Percentiles rank a stretch among this genome's conserved stretches.
phyloP scores from a whole-genome alignment of 2,113 vertebrate species.

The Cyphomyrus discorhynchus region DNA sequence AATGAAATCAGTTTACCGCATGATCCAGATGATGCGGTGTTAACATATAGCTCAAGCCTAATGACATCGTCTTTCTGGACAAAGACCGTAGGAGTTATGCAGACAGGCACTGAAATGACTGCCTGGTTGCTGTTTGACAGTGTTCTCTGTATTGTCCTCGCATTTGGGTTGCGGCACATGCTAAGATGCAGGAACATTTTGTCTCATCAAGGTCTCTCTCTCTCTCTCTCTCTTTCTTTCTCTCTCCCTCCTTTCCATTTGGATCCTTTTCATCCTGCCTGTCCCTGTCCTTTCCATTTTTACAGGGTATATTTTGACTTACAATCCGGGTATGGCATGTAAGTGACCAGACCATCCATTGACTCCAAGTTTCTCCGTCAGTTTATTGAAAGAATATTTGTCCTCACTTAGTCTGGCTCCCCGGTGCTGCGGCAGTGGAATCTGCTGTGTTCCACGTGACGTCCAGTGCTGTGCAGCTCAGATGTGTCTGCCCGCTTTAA shows the following conservation, averaged over 20 bases:
- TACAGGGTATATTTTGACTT: neutral
- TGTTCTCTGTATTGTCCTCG: neutral
- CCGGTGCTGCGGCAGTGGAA: neutral
- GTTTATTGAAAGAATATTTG: neutral
- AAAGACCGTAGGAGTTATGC: neutral
- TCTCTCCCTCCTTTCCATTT: neutral
- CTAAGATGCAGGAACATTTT: neutral
- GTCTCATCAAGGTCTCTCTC: neutral
- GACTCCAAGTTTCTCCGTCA: neutral
- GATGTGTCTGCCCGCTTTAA: neutral
- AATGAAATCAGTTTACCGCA: neutral
- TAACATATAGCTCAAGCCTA: neutral
- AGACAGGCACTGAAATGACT: neutral
- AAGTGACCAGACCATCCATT: neutral
- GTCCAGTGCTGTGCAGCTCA: neutral
- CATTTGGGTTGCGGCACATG: neutral
- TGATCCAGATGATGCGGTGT: neutral
- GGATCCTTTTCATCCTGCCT: neutral
- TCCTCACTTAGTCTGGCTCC: neutral
- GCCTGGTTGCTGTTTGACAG: neutral
- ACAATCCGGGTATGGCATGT: too few relatives aligned
- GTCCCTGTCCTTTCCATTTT: neutral
- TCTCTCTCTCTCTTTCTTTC: neutral
- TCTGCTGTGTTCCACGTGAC: neutral
- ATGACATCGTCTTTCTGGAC: neutral